Evolutionary conservation across 2,888 invertebrate species (phyloP).

Genomic region (Microctonus hyperodae): DNA sequence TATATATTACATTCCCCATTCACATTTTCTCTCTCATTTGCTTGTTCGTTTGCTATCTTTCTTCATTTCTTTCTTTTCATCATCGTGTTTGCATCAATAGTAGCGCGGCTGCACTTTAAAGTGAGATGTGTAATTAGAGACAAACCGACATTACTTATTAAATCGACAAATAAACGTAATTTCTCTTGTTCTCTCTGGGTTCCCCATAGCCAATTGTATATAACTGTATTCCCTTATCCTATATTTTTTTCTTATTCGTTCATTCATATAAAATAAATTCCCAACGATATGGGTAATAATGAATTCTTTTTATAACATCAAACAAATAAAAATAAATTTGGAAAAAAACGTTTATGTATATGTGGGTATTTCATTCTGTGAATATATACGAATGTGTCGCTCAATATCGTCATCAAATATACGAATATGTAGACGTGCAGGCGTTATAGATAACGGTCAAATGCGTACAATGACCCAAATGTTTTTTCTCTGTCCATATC

Average conservation of each 20-base stretch:
- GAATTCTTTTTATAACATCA: neutral
- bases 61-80: neutral
- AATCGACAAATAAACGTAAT: neutral
- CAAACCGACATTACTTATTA: neutral
- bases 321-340: neutral
- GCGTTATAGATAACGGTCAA: neutral
- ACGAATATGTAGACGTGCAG: neutral
- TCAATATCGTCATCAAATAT: neutral
- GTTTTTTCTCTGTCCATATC: neutral
- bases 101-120: constrained; percentile 5
- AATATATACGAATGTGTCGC: neutral
- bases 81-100: neutral
- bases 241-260: neutral
- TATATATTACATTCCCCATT: no score
- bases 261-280: neutral
- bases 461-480: neutral
- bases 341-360: neutral
- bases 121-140: constrained; percentile 15
- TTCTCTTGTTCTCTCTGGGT: no score
- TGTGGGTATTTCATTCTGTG: neutral
- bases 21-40: neutral
- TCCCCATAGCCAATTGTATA: neutral
- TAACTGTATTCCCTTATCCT: no score
- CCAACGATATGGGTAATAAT: neutral
- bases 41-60: no score